phyloP scores from a whole-genome alignment of 2,113 vertebrate species.

The Corapipo altera region DNA sequence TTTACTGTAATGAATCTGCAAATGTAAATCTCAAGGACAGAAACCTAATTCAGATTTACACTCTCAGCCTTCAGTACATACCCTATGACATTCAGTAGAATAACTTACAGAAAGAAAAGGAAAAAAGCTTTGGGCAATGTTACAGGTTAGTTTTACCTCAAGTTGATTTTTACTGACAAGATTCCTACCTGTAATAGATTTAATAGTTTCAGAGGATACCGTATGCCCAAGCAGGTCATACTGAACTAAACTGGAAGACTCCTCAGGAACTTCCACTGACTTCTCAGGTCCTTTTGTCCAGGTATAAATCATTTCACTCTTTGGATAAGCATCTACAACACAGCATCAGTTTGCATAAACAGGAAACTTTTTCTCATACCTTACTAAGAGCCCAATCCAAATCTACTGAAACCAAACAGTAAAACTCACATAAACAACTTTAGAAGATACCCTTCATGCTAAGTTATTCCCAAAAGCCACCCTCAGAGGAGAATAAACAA shows the following conservation, averaged over 20 bases:
- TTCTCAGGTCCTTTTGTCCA: conserved; percentile 97
- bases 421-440: not conserved
- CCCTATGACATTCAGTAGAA: not conserved
- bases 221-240: conserved; percentile 97
- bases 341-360: conserved; percentile 36
- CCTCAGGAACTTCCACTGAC: conserved; percentile 95
- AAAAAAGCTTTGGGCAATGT: not conserved
- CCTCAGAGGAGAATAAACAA: not conserved
- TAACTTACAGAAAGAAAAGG: not conserved
- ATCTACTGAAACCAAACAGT: not conserved
- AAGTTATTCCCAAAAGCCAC: not conserved
- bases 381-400: not conserved
- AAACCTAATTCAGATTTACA: conserved; percentile 31
- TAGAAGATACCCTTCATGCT: not conserved
- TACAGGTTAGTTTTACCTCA: not conserved
- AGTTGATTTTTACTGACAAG: not conserved
- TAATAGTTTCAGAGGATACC: conserved; percentile 93
- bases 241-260: conserved; percentile 97
- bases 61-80: not conserved
- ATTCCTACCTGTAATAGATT: conserved; percentile 93
- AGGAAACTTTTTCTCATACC: not conserved
- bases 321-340: conserved; percentile 94
- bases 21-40: conserved; percentile 59
- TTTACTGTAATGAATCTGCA: conserved; percentile 49
- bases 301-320: conserved; percentile 97